These are phyloP conservation scores for Phrynosoma blainvillii DNA, from an alignment of 2,113 vertebrate species.

Conservation along the genomic window DNA sequence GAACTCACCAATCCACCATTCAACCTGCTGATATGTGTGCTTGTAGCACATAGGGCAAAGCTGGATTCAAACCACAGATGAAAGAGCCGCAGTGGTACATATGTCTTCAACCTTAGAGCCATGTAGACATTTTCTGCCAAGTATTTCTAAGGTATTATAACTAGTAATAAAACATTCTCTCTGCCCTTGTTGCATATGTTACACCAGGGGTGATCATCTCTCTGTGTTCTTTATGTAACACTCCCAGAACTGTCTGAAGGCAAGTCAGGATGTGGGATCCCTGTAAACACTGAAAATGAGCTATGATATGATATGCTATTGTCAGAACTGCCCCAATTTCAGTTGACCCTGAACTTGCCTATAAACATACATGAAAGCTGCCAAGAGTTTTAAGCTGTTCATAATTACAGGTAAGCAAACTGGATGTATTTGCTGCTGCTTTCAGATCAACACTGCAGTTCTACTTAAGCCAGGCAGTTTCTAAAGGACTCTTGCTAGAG, in stretches of 20 bases:
- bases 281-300: neutral
- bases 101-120: neutral
- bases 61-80: neutral
- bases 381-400: conserved; percentile 21
- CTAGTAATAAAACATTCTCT: neutral
- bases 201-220: neutral
- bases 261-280: neutral
- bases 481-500: fast-evolving
- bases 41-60: neutral
- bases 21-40: neutral
- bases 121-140: neutral
- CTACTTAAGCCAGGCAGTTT: neutral
- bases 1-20: neutral
- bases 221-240: neutral
- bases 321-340: conserved; percentile 1
- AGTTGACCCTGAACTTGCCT: conserved; percentile 29
- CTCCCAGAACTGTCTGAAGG: neutral
- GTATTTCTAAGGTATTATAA: neutral
- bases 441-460: conserved; percentile 12
- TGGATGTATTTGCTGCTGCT: neutral
- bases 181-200: conserved; percentile 2
- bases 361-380: conserved; percentile 6
- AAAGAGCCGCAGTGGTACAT: neutral
- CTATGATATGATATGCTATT: fast-evolving
- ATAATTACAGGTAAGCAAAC: conserved; percentile 43